Percentiles rank a stretch among this genome's conserved stretches.
Conservation (phyloP, 2,113 vertebrate genomes). For the Brienomyrus longianalis region DNA sequence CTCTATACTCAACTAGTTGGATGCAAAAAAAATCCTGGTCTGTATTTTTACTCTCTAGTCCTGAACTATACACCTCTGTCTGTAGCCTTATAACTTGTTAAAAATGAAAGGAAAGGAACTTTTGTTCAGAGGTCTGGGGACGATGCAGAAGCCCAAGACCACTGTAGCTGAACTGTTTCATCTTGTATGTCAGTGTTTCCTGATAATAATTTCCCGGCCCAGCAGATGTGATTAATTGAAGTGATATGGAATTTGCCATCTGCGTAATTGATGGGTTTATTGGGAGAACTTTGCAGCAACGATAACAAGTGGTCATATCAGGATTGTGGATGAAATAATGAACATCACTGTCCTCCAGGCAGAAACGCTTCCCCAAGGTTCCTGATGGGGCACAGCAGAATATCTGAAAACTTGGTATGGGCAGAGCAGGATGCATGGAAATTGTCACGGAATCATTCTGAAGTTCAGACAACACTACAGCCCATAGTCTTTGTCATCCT, state of each 20-base stretch:
- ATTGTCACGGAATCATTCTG: neutral
- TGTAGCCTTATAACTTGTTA: neutral
- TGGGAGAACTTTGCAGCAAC: conserved; percentile 20
- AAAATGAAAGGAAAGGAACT: neutral
- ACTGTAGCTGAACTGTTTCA: conserved; percentile 1
- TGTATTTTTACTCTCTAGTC: neutral
- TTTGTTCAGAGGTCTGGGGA: neutral
- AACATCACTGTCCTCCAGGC: conserved; percentile 24
- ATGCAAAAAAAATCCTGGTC: neutral
- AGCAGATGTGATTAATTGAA: conserved; percentile 35
- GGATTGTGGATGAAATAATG: conserved; percentile 17
- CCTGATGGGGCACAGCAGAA: neutral
- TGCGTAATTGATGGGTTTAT: conserved; percentile 36
- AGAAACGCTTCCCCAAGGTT: neutral
- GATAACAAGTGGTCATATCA: conserved; percentile 21
- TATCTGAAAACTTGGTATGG: neutral
- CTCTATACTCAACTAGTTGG: neutral
- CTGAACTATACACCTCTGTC: neutral
- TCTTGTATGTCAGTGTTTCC: conserved; percentile 17
- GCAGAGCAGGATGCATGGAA: neutral
- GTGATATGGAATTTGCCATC: conserved; percentile 26
- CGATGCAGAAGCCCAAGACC: neutral
- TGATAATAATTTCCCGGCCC: conserved; percentile 24
- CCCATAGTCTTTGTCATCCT: neutral
- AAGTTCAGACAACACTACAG: neutral